These are phyloP conservation scores for Bibio marci DNA, from an alignment of 2,888 invertebrate genomes.

Conservation along the genomic window DNA sequence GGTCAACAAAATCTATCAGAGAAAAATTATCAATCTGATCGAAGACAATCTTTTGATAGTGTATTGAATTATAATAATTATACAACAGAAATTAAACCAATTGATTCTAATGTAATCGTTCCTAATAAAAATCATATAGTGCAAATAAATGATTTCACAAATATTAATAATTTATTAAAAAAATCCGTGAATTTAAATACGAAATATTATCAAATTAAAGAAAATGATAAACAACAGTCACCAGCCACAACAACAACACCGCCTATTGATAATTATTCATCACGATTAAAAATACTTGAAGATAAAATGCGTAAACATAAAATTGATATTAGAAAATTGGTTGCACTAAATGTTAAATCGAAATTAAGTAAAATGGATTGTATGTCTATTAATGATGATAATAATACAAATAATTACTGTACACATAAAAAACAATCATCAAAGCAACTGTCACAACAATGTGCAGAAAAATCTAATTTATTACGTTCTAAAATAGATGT, in stretches of 20 bases:
- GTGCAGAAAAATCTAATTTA: background rate
- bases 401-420: background rate
- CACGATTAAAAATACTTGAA: slow-evolving; percentile 16
- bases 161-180: too few relatives aligned
- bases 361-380: background rate
- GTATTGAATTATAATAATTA: background rate
- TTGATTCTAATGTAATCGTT: background rate
- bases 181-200: too few relatives aligned
- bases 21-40: background rate
- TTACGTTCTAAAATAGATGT: background rate
- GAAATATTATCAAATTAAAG: too few relatives aligned
- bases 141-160: background rate
- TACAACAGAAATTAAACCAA: too few relatives aligned
- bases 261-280: slow-evolving; percentile 14
- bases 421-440: background rate
- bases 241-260: too few relatives aligned
- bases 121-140: background rate
- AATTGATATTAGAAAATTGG: slow-evolving; percentile 18
- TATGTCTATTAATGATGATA: background rate
- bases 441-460: background rate
- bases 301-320: slow-evolving; percentile 20
- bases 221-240: background rate
- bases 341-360: slow-evolving; percentile 6
- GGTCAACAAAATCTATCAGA: background rate
- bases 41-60: background rate